Evolutionary conservation across 2,113 vertebrate genomes (phyloP), one percentile per base, ranked within the genome.

Genomic region (Meriones unguiculatus): DNA sequence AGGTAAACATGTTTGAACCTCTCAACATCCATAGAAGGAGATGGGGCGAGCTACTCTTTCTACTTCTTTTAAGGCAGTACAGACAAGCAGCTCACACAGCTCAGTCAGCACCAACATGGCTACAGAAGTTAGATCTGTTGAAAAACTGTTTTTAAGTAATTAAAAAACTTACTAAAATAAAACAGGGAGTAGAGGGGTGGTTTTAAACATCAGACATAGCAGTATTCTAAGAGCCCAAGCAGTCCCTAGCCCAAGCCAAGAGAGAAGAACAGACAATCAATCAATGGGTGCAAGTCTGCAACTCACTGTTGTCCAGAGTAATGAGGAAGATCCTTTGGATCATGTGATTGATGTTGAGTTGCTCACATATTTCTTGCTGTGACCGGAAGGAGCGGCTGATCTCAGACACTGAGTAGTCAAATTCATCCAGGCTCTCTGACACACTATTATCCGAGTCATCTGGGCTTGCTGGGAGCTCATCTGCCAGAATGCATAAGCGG

Each of bases 331-430:
- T 99, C 95, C 99, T 98, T 98, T 99, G 99, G 97, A 99, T 99
- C 99, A 99, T 99, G 99, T 99, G 99, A 98, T 99, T 99, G 99
- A 99, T 99, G 97, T 99, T 99, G 98, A 99, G 99, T 98, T 99
- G 99, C 95, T 99, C 99, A 65, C 99, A 99, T 80, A 99, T 99
- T 98, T 99, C 99, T 96, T 99, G 99, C 70, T 99, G 99, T 13
- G 99, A 99, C 70, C 99, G 99, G 98, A 99, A 99, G 0, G 99
- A 99, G 89, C 99, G 99, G 98, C 99, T 99, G 97, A 99, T 99
- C 98, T 99, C 99, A 0, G 99, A 99, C 98, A 99, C 99, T 0
- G 99, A 99, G 96, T 99, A 99, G 85, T 99, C 99, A 50, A 99
- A 99, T 72, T 99, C 99, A 32, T 99, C 99, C 96, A 99, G 99